A percentile compares a stretch with the other conserved stretches of the same genome.
Conservation (phyloP, 2,797 vertebrate genomes). For the Sebastes minor region DNA sequence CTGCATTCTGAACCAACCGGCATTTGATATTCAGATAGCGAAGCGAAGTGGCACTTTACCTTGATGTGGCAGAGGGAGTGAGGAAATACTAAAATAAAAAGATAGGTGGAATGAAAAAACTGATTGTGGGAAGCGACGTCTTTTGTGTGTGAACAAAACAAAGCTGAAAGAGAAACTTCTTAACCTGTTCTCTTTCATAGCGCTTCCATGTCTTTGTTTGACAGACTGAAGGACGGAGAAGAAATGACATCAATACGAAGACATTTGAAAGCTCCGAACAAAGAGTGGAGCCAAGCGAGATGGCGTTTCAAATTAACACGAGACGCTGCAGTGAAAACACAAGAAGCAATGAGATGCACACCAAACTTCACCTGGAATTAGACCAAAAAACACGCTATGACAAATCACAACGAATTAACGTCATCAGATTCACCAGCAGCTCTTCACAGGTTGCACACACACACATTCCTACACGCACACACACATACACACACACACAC, state of each 20-base stretch:
- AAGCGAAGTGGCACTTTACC: slow-evolving; percentile 65
- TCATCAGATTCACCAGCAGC: slow-evolving; percentile 21
- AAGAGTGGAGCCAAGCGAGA: slow-evolving; percentile 43
- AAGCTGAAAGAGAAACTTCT: slow-evolving; percentile 77
- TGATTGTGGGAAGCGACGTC: slow-evolving; percentile 54
- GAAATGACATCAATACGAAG: slow-evolving; percentile 80
- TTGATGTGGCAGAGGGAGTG: slow-evolving; percentile 70
- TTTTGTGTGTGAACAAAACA: slow-evolving; percentile 72
- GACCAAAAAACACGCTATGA: slow-evolving; percentile 11
- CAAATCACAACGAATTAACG: slow-evolving; percentile 41
- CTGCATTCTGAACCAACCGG: slow-evolving; percentile 52
- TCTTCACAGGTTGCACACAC: slow-evolving; percentile 9
- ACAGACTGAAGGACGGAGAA: slow-evolving; percentile 75
- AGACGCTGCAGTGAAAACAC: slow-evolving; percentile 31
- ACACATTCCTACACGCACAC: no score
- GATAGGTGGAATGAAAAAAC: slow-evolving; percentile 43
- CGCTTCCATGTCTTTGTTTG: slow-evolving; percentile 52
- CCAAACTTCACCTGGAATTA: slow-evolving; percentile 43
- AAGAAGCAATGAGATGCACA: slow-evolving; percentile 31
- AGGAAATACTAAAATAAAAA: slow-evolving; percentile 57
- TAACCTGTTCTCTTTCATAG: slow-evolving; percentile 73
- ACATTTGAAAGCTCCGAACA: slow-evolving; percentile 79
- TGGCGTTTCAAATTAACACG: slow-evolving; percentile 62
- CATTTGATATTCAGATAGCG: slow-evolving; percentile 74
- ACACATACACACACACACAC: neutral